Base-by-base conservation (phyloP, 2,888 invertebrate genomes). In the Drosophila maculinotata region DNA sequence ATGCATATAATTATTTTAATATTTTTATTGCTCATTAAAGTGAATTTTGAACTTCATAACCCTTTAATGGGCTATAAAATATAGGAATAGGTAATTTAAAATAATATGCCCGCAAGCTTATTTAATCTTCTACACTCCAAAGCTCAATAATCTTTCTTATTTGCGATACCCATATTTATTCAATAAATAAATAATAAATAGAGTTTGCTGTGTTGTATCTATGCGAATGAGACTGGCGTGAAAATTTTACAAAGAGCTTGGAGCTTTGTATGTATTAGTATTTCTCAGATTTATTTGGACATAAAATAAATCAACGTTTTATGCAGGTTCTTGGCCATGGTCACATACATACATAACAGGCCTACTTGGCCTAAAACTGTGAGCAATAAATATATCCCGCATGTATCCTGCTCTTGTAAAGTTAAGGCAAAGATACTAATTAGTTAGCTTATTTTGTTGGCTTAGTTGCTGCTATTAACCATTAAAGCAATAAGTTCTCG, bases 11-110 rank as follows among this genome's bases (percentile, higher is more conserved):
- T n/a, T 14, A 44, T 49, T 33, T 45, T 15, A 20, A 20, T 41
- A 35, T 39, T 38, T 63, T 57, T 38, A 71, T 35, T 52, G 56
- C 47, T 42, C 30, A n/a, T 38, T 51, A 51, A 56, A 49, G 10
- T 8, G n/a, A 6, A 28, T 20, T 12, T 10, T 4, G 15, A 33
- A 12, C n/a, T 20, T 42, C n/a, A 23, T 20, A 28, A n/a, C n/a
- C 8, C 9, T 35, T 58, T 59, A n/a, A 48, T 36, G 48, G 36
- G 4, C 15, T 1, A 58, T 35, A 5, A 33, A 41, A 39, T 7
- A 35, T 7, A 15, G 20, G 6, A 3, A 7, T 28, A 17, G 6
- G 12, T 1, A n/a, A 58, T 7, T 39, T 9, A 17, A 25, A 7
- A 1, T 12, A 9, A 12, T 8, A 12, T 20, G 10, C 6, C 8